These are phyloP conservation scores for Pelochelys cantorii DNA, from an alignment of 2,797 vertebrate species.

Conservation along the genomic window DNA sequence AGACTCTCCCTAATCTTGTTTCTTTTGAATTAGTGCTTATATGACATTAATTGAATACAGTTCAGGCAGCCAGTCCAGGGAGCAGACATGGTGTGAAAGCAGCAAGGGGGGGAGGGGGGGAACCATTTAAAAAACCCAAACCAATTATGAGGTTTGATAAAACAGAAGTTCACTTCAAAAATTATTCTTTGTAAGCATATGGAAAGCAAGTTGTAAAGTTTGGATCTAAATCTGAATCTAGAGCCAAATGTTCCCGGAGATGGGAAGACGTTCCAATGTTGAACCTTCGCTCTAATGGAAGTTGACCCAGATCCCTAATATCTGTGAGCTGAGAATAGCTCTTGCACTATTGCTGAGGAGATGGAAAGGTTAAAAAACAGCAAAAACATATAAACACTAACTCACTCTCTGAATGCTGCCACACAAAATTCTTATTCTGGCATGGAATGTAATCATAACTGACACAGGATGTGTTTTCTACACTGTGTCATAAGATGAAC, in stretches of 20 bases:
- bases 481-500: neutral
- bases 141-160: neutral
- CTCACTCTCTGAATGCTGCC: neutral
- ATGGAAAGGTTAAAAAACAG: neutral
- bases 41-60: neutral
- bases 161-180: neutral
- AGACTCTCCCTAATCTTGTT: neutral
- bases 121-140: neutral
- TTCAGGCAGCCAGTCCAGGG: neutral
- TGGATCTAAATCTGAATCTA: neutral
- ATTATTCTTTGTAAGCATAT: neutral
- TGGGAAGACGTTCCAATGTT: neutral
- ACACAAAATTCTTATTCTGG: neutral
- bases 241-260: rapidly evolving
- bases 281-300: neutral
- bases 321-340: neutral
- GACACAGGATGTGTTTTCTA: neutral
- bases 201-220: neutral
- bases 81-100: too few species aligned
- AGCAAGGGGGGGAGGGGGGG: too few species aligned
- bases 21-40: neutral
- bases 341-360: neutral
- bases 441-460: rapidly evolving
- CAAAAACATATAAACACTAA: neutral
- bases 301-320: neutral